Evolutionary conservation across 2,797 vertebrate species (phyloP).

Genomic region (Uromys caudimaculatus): DNA sequence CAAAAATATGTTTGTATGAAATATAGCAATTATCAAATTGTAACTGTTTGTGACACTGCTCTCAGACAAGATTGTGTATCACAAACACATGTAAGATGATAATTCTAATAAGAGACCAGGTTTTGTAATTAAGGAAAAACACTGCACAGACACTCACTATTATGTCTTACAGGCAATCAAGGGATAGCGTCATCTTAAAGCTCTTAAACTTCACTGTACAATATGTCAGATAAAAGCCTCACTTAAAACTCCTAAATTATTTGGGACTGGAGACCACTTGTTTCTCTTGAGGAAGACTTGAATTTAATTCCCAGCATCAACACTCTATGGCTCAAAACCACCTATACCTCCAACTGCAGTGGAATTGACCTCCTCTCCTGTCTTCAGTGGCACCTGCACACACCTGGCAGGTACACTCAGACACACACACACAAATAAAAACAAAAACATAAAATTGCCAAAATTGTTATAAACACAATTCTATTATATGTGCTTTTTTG

Average conservation of each 20-base stretch:
- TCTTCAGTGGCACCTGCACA: not conserved
- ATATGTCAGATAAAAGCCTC: conserved; percentile 6
- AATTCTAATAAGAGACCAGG: not conserved
- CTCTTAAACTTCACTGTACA: not conserved
- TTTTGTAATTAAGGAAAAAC: not conserved
- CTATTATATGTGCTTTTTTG: not conserved
- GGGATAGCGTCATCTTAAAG: not conserved
- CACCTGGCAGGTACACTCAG: no score
- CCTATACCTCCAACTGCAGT: not conserved
- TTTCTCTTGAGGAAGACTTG: not conserved
- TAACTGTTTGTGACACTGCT: not conserved
- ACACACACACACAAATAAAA: not conserved
- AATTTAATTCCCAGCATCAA: not conserved
- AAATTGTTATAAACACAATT: not conserved
- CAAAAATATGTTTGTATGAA: conserved; percentile 29
- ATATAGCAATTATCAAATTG: not conserved
- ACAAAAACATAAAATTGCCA: not conserved
- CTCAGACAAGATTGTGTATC: not conserved
- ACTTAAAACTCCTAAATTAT: not conserved
- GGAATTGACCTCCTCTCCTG: no score
- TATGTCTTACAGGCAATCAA: not conserved
- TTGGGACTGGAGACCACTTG: not conserved
- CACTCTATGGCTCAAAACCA: not conserved
- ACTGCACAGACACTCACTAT: not conserved
- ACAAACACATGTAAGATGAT: not conserved